A percentile compares a stretch with the other conserved stretches of the same genome.
phyloP scores from a whole-genome alignment of 2,797 vertebrate species.

The Mormyrops boulengeri region DNA sequence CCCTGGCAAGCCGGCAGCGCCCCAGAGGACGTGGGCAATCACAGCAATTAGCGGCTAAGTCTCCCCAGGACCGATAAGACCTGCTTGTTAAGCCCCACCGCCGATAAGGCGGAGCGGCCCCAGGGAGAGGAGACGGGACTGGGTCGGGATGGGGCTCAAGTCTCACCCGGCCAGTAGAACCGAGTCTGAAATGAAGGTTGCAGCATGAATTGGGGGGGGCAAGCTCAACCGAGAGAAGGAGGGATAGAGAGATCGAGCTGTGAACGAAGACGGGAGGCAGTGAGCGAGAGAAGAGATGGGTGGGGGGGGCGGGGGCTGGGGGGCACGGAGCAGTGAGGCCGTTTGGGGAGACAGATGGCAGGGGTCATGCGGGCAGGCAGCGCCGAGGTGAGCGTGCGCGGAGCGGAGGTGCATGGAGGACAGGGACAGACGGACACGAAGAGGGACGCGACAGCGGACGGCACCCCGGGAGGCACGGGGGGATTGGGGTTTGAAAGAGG shows the following conservation, averaged over 20 bases:
- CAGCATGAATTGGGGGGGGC: neutral
- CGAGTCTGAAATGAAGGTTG: neutral
- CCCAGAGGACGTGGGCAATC: conserved; percentile 61
- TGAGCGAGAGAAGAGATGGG: neutral
- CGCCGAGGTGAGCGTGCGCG: conserved; percentile 29
- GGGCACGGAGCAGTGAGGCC: conserved; percentile 15
- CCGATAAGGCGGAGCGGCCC: conserved; percentile 58
- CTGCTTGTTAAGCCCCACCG: conserved; percentile 68
- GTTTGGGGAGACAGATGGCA: conserved; percentile 37
- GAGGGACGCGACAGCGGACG: conserved; percentile 46
- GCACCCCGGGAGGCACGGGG: conserved; percentile 39
- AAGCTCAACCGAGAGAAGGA: neutral
- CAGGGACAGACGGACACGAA: conserved; percentile 31
- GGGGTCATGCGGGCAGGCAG: conserved; percentile 32
- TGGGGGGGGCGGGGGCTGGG: neutral
- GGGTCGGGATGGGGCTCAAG: conserved; percentile 25
- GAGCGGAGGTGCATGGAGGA: conserved; percentile 27
- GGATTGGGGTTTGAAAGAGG: conserved; percentile 52
- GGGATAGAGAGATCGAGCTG: neutral
- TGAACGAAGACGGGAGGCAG: neutral
- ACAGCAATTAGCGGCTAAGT: conserved; percentile 73
- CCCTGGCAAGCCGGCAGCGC: conserved; percentile 50
- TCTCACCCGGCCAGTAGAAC: neutral
- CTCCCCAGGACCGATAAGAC: conserved; percentile 70
- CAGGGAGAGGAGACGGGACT: neutral